Base-by-base conservation (phyloP, 2,797 vertebrate species). In the Cossypha heuglini region DNA sequence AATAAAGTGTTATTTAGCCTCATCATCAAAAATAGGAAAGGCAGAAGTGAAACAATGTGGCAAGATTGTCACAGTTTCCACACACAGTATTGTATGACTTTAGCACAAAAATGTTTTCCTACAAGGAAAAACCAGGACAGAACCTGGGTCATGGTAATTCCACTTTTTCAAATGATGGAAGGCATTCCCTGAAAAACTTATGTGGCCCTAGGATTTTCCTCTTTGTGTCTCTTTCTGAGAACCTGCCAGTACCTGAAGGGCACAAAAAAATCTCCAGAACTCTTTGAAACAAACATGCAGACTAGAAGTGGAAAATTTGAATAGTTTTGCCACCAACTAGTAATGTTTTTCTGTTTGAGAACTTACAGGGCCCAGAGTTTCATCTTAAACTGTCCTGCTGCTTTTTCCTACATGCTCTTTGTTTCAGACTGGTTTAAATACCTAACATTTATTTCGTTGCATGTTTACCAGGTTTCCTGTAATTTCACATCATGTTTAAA, bases 31-130 rank as follows among this genome's bases (percentile, higher is more conserved):
- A 78, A 35, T 17, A 46, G 4, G 31, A 58, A 80, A 57, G 29
- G 26, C 5, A 68, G 58, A 78, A 4, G 0, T 33, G 42, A 48
- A 91, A 57, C 5, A 64, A 21, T 0, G 1, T 58, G 25, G 7
- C 12, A 61, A 62, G 40, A 38, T 5, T 14, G 14, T 17, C 28
- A 48, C 10, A 10, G 4, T 72, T 80, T 43, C 21, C 28, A 11
- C 31, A 8, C 16, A 42, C 6, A 26, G 9, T 6, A 48, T 3
- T 29, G 1, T 35, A 16, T 22, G 24, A 21, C 16, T 72, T 40
- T n/a, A 78, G 20, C 14, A 64, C 11, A 37, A 5, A 88, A 33
- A 13, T 19, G 7, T 74, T 80, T 94, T 72, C 20, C 28, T 20
- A 16, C 6, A 58, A 18, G 31, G 52, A 69, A 67, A 37, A 61